Percentiles rank a stretch among this genome's conserved stretches.
Conservation (phyloP, 2,113 vertebrate species). For the Sylvilagus bachmani region DNA sequence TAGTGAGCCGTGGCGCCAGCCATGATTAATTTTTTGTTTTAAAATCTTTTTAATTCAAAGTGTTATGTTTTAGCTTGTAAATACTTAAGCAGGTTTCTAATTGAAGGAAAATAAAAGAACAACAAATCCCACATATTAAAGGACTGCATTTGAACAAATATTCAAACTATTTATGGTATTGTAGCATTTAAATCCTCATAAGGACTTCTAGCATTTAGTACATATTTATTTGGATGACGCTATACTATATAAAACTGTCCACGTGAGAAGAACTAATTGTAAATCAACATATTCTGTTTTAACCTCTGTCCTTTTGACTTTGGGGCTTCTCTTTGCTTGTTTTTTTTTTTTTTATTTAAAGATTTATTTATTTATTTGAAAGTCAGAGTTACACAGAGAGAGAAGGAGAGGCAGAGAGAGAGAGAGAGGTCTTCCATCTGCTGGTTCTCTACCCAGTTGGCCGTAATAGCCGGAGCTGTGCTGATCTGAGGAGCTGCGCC, state of each 20-base stretch:
- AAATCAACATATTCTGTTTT: not conserved
- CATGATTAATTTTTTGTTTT: not conserved
- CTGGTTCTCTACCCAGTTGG: too few relatives aligned
- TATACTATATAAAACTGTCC: not conserved
- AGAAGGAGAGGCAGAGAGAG: too few relatives aligned
- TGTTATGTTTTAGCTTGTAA: constrained; percentile 36
- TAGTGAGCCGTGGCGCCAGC: too few relatives aligned
- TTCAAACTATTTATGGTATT: constrained; percentile 1
- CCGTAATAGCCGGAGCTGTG: too few relatives aligned
- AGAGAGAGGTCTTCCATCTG: too few relatives aligned
- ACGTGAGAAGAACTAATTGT: constrained; percentile 4
- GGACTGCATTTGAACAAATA: constrained; percentile 22
- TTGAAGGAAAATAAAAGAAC: not conserved
- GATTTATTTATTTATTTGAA: too few relatives aligned
- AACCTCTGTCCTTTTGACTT: constrained; percentile 23
- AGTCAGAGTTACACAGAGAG: too few relatives aligned
- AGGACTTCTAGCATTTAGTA: not conserved
- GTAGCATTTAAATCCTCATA: not conserved
- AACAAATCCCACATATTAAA: not conserved
- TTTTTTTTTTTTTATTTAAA: too few relatives aligned
- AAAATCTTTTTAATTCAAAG: constrained; percentile 46
- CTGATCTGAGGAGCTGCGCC: too few relatives aligned
- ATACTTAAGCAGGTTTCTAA: not conserved
- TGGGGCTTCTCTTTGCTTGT: not conserved
- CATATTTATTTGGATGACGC: not conserved